Evolutionary conservation across 2,888 invertebrate genomes (phyloP), one percentile per base, ranked within the genome.

Genomic region (Pterostichus madidus): DNA sequence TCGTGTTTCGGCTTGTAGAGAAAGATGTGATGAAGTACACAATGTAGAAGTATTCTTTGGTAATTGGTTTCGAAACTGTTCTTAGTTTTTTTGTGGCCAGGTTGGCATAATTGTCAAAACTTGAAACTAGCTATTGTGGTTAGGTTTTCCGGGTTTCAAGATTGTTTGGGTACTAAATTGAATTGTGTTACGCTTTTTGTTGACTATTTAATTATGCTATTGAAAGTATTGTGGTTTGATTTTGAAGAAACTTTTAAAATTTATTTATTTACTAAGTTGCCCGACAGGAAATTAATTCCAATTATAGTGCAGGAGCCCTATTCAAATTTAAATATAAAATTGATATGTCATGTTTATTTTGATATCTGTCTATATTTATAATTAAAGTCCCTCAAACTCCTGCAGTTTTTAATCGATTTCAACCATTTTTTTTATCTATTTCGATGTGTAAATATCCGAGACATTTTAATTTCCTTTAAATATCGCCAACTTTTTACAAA

Each of bases 41-140:
- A 35, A n/a, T 64, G 10, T 13, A 7, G 31, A 6, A 32, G 64
- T 32, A 6, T 64, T 35, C 64, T 64, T 64, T n/a, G 35, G 32
- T 64, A 64, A 64, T 64, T 64, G 64, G 32, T 35, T 64, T 35
- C n/a, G 32, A 35, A 59, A 5, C 5, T 8, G 24, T 31, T 24
- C 24, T 24, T 24, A 24, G 24, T 24, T 24, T 24, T 49, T 49
- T 49, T 49, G 13, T 49, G 13, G 5, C 10, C 13, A 49, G 49
- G 49, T 49, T 11, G n/a, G 8, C 49, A 5, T 32, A 13, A n/a
- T 13, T 11, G 24, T 24, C 24, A 24, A 24, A 24, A 24, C 24
- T 24, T 3, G 35, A 24, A 59, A 59, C 24, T 59, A 59, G 24
- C 17, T 61, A 32, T 35, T 35, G 35, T 64, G 64, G 64, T 39